phyloP scores from a whole-genome alignment of 2,113 vertebrate genomes.

The Irena cyanogastra region DNA sequence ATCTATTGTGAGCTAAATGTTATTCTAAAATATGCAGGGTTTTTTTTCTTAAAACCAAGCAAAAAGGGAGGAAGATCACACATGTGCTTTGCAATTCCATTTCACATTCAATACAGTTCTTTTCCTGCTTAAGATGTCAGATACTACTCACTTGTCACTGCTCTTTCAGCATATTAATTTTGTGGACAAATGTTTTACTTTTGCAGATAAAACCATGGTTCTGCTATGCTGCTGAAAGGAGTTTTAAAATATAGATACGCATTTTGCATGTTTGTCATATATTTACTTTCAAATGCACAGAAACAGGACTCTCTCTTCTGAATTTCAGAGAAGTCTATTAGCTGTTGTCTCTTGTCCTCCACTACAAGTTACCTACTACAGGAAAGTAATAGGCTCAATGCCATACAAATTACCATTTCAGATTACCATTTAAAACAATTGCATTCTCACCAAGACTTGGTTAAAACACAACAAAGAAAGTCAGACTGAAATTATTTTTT shows the following conservation, averaged over 20 bases:
- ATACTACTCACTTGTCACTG: neutral
- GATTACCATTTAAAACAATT: neutral
- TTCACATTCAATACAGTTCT: neutral
- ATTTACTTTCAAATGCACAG: neutral
- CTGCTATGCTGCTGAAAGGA: neutral
- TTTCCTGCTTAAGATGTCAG: neutral
- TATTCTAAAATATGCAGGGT: fast-evolving
- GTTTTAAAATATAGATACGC: neutral
- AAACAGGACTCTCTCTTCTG: neutral
- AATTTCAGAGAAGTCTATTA: neutral
- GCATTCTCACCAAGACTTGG: neutral
- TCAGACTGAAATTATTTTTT: neutral
- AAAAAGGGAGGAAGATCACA: neutral
- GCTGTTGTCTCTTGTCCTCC: neutral
- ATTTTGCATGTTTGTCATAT: neutral
- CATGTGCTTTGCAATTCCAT: neutral
- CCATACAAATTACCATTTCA: neutral
- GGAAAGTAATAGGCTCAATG: neutral
- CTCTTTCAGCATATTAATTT: neutral
- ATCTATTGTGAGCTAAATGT: neutral
- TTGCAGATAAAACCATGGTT: neutral
- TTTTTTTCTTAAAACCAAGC: neutral
- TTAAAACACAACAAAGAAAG: neutral
- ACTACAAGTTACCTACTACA: neutral
- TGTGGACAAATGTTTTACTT: neutral